A percentile compares a stretch with the other conserved stretches of the same genome.
Conservation (phyloP, 1,140 invertebrate species). For the Cyclina sinensis region DNA sequence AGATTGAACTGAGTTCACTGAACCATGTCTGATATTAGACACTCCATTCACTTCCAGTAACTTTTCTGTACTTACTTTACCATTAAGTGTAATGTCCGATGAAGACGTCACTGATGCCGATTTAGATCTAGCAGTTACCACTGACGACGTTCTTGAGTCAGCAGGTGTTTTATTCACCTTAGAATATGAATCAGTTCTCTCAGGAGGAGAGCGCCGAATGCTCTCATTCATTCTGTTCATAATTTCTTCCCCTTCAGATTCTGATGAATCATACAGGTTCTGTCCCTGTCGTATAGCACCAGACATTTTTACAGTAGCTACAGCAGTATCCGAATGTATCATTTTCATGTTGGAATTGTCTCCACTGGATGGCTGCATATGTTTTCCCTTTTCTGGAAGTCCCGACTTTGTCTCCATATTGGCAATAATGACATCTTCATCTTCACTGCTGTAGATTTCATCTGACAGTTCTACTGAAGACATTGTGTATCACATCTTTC, state of each 20-base stretch:
- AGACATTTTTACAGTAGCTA: constrained; percentile 60
- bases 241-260: constrained; percentile 39
- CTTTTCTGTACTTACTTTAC: not conserved
- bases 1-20: constrained; percentile 5
- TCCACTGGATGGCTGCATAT: not conserved
- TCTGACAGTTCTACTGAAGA: constrained; percentile 61
- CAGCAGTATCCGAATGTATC: constrained; percentile 43
- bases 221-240: constrained; percentile 15
- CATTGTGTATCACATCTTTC: constrained; percentile 15
- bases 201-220: not conserved
- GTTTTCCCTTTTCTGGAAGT: constrained; percentile 29
- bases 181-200: not conserved
- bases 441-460: constrained; percentile 57
- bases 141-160: constrained; percentile 46
- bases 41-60: not conserved
- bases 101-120: constrained; percentile 1
- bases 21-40: not conserved
- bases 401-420: constrained; percentile 58
- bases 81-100: constrained; percentile 18
- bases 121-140: constrained; percentile 31
- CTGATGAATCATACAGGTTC: constrained; percentile 42
- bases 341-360: not conserved
- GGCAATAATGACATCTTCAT: constrained; percentile 59
- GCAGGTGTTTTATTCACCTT: not conserved
- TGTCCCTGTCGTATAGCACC: constrained; percentile 22